Conservation (phyloP, 2,797 vertebrate genomes). For the Gobio occitaniae region DNA sequence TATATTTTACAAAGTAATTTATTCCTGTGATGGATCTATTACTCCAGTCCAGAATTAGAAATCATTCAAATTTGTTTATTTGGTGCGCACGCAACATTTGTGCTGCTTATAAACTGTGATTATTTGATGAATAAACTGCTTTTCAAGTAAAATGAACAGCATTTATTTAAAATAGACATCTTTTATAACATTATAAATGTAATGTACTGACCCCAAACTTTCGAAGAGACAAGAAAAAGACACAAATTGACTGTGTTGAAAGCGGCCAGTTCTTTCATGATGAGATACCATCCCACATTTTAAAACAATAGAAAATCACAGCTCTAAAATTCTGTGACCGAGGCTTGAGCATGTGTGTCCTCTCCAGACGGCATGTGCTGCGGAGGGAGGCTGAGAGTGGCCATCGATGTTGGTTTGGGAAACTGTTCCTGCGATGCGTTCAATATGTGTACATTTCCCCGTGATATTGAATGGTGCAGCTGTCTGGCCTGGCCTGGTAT, state of each 20-base stretch:
- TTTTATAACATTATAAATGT: conserved; percentile 6
- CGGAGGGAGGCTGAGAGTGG: conserved; percentile 49
- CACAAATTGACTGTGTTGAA: conserved; percentile 17
- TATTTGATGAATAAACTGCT: neutral
- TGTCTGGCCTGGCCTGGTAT: conserved; percentile 62
- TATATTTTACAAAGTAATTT: neutral
- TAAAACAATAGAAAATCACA: conserved; percentile 52
- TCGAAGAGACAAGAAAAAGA: neutral
- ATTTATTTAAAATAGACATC: neutral
- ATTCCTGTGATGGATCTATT: neutral
- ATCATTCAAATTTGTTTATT: neutral
- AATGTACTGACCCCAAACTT: conserved; percentile 1
- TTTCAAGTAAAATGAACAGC: neutral
- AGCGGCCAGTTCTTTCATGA: conserved; percentile 25
- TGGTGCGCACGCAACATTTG: neutral
- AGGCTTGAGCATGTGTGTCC: conserved; percentile 57
- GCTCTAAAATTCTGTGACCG: conserved; percentile 50
- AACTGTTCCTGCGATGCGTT: conserved; percentile 60
- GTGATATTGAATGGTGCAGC: conserved; percentile 66
- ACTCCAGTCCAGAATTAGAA: neutral
- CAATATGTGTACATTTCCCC: conserved; percentile 70
- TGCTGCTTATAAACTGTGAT: neutral
- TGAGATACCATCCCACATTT: conserved; percentile 37
- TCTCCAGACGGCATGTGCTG: conserved; percentile 47
- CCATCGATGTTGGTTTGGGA: conserved; percentile 61